Evolutionary conservation across 2,113 vertebrate genomes (phyloP), one percentile per base, ranked within the genome.

Genomic region (Corythoichthys haematopterus): DNA sequence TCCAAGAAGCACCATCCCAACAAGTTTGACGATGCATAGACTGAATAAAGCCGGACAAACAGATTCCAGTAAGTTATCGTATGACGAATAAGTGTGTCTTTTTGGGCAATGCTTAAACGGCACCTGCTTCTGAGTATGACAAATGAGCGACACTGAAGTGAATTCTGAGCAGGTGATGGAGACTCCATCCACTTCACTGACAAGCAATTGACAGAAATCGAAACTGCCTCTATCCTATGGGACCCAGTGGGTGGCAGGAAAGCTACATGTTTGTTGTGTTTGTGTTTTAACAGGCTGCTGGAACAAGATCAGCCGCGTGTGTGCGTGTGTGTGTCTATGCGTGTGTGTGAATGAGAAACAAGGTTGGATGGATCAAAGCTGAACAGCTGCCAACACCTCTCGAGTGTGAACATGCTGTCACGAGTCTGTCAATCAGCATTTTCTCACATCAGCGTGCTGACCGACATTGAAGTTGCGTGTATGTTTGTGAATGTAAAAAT

Each of bases 391-490:
- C 84, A 87, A 82, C 84, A 80, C 67, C 82, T 84, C 80, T 89
- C 76, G 66, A 88, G 87, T 87, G 88, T 84, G 83, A 87, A 84
- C 47, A 66, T 62, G 86, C 76, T 86, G 81, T 87, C 88, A 85
- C 65, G 59, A 82, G 81, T 85, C 86, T 87, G 87, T 90, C 89
- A 90, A 85, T 89, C 88, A 90, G 85, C 64, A 78, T 87, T 84
- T 87, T 78, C 83, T 80, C 56, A 74, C 85, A 82, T 81, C 80
- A 69, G 56, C 67, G 76, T 85, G 74, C 80, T 75, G 79, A 60
- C 38, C 78, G 80, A 64, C 38, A 16, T 58, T 57, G 20, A 50
- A 57, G 64, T 61, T 20, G 46, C 70, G 59, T 76, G 20, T 74
- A 53, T 70, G 47, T 68, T 55, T 64, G 63, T 71, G 50, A 57